Base-by-base conservation (phyloP, 2,888 invertebrate species). In the Salticus scenicus region DNA sequence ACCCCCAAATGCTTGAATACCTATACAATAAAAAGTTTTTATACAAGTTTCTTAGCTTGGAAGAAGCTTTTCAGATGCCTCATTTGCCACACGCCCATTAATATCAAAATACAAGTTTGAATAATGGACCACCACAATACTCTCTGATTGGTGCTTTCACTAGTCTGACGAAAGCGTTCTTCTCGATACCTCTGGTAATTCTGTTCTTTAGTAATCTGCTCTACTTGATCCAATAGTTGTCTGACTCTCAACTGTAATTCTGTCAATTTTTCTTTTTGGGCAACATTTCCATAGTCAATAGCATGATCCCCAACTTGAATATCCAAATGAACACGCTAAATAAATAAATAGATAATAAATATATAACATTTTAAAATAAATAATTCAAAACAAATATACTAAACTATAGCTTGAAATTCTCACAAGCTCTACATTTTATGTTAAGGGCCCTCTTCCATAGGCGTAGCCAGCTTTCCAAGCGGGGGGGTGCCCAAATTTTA, bases 81-180 rank as follows among this genome's bases (percentile, higher is more conserved):
- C 98, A 99, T 99, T 92, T 99, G 99, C 99, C 99, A 99, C 89
- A 97, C 95, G 20, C 99, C 99, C 94, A 99, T 99, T 41, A 94
- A 92, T 0, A 99, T 92, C 14, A 99, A 93, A 63, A 99, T 96
- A 76, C 94, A 93, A 0, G 97, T 97, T 92, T 99, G 99, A 0
- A 95, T 94, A 17, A 98, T 92, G 78, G 98, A 97, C 98, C 98
- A 99, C 97, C 98, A 99, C 31, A 99, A 93, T 0, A 98, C 98
- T 88, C 97, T 93, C 75, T 95, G 95, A 91, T 98, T 98, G 77
- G 99, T 99, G 91, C 98, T 98, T 92, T 99, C 99, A 88, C 98
- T 98, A 0, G 99, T 99, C 91, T 96, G 96, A 87, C 99, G 94
- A 93, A 99, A 99, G 89, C 98, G 94, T 91, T 99, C 99, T 91